Conservation (phyloP, 2,888 invertebrate species). For the Lobophora halterata region DNA sequence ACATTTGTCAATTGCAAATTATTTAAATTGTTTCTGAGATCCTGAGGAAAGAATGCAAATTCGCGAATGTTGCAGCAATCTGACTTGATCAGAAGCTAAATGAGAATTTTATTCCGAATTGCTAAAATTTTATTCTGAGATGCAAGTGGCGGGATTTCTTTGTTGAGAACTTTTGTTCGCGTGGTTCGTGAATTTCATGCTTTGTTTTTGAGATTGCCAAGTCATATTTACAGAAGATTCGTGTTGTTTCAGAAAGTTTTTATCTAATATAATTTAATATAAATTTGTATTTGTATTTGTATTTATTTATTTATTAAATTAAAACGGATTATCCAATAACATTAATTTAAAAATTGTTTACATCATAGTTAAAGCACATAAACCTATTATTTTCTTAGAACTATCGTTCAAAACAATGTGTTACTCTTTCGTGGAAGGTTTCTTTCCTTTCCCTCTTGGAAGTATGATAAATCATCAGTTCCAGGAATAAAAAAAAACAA, state of each 20-base stretch:
- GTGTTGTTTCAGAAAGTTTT: constrained; percentile 1
- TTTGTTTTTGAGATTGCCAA: constrained; percentile 22
- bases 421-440: no score
- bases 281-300: no score
- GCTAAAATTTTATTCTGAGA: constrained; percentile 72
- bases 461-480: no score
- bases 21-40: constrained; percentile 64
- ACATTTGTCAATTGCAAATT: constrained; percentile 68
- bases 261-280: not conserved
- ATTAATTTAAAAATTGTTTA: no score
- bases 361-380: no score
- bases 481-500: no score
- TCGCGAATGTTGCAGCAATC: constrained; percentile 53
- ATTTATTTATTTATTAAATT: no score
- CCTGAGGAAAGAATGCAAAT: constrained; percentile 64
- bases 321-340: no score
- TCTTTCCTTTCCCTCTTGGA: no score
- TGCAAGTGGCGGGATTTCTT: constrained; percentile 51
- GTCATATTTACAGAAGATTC: constrained; percentile 16
- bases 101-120: constrained; percentile 73
- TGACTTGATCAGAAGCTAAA: constrained; percentile 64
- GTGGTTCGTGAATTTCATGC: constrained; percentile 35
- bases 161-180: constrained; percentile 40
- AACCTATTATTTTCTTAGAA: no score
- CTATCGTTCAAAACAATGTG: no score